Base-by-base conservation (phyloP, 1,140 invertebrate genomes). In the Heliconius nattereri region DNA sequence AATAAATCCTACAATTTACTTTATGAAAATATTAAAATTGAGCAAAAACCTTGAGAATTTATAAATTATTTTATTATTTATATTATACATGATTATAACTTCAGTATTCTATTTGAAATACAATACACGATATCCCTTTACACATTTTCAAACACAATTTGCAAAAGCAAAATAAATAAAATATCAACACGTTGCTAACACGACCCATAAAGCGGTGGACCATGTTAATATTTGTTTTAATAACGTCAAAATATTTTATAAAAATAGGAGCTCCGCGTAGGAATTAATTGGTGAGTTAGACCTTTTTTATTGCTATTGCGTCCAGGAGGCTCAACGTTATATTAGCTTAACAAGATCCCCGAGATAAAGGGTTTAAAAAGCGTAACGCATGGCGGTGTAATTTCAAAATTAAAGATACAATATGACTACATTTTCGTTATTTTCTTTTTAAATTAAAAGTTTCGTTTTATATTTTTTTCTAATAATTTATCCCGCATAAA, bases 221-320 rank as follows among this genome's bases (percentile, higher is more conserved):
- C 81, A 85, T 84, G 84, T 88, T 90, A 90, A 91, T 90, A 92
- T 91, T 91, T 90, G 86, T 86, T 88, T 87, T 91, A 89, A 91
- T 91, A 91, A 89, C 89, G 84, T 86, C 86, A 83, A 85, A 86
- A 89, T 89, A 90, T 90, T 92, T 90, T 85, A 87, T 89, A 91
- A 91, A 91, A 91, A 88, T 88, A 89, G 87, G 83, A 85, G 75
- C 76, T 82, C 84, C 73, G 81, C 80, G 84, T 87, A 85, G 83
- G 88, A 91, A 92, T 92, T 91, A 93, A 92, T 90, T 89, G 87
- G 85, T 80, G 81, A 83, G 87, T 88, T 91, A 89, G 84, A 84
- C 87, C 86, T 88, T 90, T 93, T 90, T 90, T 84, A 86, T 84
- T 80, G 81, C 80, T 84, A 86, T 84, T 80, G 82, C 80, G 79